Base-by-base conservation (phyloP, 1,140 invertebrate species). In the Plectrocnemia conspersa region DNA sequence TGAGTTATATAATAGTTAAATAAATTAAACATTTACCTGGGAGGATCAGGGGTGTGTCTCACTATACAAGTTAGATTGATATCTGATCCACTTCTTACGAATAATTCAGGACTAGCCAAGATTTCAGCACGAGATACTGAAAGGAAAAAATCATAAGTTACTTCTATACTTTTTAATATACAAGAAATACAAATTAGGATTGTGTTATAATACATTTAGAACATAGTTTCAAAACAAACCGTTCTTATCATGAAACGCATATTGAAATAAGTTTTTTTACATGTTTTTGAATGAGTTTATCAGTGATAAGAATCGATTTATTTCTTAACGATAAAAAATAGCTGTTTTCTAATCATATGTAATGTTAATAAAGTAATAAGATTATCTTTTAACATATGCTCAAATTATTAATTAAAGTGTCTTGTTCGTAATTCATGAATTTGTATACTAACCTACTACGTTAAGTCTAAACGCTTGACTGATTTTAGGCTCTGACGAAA, bases 31-130 rank as follows among this genome's bases (percentile, higher is more conserved):
- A 42, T 1, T 22, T 63, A 74, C 73, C 73, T 75, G 22, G 90
- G 90, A n/a, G 89, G 89, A 59, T 89, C 88, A 0, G 90, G 88
- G 21, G 88, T 89, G 67, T 91, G 85, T 58, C 83, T 78, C 4
- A 91, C 89, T 56, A 89, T 79, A 73, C 91, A 93, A 42, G 89
- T 93, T 63, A 93, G 78, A 75, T 92, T 93, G 67, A 93, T 91
- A 76, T 92, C 89, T 62, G 86, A 90, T 24, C 89, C 90, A 62
- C 86, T 89, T 63, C 89, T 87, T 65, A 93, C 87, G 76, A 86
- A 89, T 58, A 91, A 75, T 69, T 92, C 89, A 11, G 86, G 79
- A 63, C 88, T 89, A 13, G 89, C 88, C 45, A 87, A 71, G 63
- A 94, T 93, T 73, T 89, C 85, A 23, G 90, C 89, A 72, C 90